Conservation (phyloP, 2,888 invertebrate genomes). For the Spicauda simplicius region DNA sequence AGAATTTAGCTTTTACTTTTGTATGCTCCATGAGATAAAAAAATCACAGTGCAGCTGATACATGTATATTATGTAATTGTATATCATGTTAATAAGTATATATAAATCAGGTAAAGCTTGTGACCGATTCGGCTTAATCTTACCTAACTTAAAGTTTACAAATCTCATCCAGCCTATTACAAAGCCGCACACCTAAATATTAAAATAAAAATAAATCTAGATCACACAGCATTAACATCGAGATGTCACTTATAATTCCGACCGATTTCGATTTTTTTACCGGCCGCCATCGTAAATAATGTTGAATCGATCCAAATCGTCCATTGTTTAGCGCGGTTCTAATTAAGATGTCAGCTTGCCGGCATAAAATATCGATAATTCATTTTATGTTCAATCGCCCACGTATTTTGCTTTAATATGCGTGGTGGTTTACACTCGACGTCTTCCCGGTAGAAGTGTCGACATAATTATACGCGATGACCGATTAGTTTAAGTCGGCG, state of each 20-base stretch:
- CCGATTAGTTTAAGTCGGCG: conserved; percentile 17
- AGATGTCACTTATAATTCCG: background rate
- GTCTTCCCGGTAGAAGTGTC: conserved; percentile 14
- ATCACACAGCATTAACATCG: conserved; percentile 4
- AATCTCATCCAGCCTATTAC: background rate
- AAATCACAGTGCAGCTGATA: too few species aligned
- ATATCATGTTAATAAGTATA: too few species aligned
- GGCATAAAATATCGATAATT: conserved; percentile 63
- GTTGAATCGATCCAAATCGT: conserved; percentile 14
- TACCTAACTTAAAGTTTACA: background rate
- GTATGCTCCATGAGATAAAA: too few species aligned
- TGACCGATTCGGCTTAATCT: too few species aligned
- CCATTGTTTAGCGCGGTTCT: conserved; percentile 49
- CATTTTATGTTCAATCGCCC: conserved; percentile 56
- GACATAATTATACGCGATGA: conserved; percentile 13
- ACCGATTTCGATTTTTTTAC: background rate
- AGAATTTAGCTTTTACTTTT: too few species aligned
- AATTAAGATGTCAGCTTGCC: conserved; percentile 60
- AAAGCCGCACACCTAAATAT: background rate
- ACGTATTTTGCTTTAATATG: conserved; percentile 38
- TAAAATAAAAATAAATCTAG: background rate
- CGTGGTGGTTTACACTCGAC: conserved; percentile 36
- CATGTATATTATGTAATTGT: too few species aligned
- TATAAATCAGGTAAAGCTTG: too few species aligned
- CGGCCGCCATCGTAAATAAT: conserved; percentile 16